phyloP scores from a whole-genome alignment of 2,113 vertebrate species.

The Cygnus atratus region DNA sequence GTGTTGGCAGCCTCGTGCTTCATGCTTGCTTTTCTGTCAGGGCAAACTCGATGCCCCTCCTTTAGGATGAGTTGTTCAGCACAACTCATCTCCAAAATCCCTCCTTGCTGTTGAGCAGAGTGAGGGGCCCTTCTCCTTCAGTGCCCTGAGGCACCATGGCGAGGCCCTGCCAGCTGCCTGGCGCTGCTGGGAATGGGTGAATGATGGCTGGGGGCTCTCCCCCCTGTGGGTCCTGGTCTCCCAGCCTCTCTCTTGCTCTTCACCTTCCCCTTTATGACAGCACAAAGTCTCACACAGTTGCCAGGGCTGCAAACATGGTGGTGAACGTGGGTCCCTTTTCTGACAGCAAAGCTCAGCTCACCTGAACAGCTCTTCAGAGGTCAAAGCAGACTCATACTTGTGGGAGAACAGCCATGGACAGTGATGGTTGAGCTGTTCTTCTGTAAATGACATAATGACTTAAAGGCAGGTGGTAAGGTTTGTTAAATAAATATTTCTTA shows the following conservation, averaged over 20 bases:
- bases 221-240: background rate
- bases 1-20: accelerated
- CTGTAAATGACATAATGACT: background rate
- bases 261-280: background rate
- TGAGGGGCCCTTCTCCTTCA: background rate
- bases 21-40: accelerated
- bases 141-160: no score
- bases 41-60: background rate
- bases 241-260: background rate
- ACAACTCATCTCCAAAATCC: background rate
- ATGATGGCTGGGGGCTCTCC: background rate
- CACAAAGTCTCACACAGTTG: background rate
- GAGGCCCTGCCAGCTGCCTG: accelerated
- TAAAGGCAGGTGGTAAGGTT: background rate
- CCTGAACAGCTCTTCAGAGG: accelerated
- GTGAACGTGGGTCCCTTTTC: background rate
- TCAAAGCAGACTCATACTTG: background rate
- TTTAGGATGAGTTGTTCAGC: background rate
- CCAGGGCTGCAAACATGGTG: background rate
- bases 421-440: background rate
- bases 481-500: constrained; percentile 42
- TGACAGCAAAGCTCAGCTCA: background rate
- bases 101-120: background rate
- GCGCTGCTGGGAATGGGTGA: background rate
- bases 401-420: background rate